These are phyloP conservation scores for Marmota flaviventris DNA, from an alignment of 2,113 vertebrate genomes.

Conservation along the genomic window DNA sequence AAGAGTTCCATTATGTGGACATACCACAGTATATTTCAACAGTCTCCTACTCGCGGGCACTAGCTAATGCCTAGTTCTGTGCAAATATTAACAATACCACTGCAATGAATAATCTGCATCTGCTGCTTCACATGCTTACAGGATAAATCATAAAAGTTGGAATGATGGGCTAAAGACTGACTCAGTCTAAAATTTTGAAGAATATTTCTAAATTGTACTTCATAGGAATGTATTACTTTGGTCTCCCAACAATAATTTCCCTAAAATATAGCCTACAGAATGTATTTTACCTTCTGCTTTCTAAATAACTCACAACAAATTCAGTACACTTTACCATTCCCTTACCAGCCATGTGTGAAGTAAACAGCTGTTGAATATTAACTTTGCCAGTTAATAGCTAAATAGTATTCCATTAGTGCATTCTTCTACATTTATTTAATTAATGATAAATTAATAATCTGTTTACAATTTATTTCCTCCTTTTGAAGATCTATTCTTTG, in stretches of 20 bases:
- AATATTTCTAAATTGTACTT: not conserved
- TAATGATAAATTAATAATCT: not conserved
- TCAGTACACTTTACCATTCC: not conserved
- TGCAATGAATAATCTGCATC: not conserved
- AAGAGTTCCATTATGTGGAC: not conserved
- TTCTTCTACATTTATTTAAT: not conserved
- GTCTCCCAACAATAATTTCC: not conserved
- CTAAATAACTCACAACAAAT: conserved; percentile 1
- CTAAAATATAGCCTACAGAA: not conserved
- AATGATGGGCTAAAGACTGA: not conserved
- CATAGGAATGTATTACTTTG: not conserved
- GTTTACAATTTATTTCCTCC: not conserved
- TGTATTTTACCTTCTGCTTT: not conserved
- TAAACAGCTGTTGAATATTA: not conserved
- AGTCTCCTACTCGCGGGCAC: not conserved
- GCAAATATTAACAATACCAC: not conserved
- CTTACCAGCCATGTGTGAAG: not conserved
- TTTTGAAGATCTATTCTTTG: not conserved
- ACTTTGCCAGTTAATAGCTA: not conserved
- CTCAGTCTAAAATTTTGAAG: not conserved
- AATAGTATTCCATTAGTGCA: not conserved
- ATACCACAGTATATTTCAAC: not conserved
- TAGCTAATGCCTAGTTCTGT: not conserved
- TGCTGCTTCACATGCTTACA: not conserved
- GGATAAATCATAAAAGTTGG: not conserved